Conservation (phyloP, 2,113 vertebrate genomes). For the Arizona elegans region DNA sequence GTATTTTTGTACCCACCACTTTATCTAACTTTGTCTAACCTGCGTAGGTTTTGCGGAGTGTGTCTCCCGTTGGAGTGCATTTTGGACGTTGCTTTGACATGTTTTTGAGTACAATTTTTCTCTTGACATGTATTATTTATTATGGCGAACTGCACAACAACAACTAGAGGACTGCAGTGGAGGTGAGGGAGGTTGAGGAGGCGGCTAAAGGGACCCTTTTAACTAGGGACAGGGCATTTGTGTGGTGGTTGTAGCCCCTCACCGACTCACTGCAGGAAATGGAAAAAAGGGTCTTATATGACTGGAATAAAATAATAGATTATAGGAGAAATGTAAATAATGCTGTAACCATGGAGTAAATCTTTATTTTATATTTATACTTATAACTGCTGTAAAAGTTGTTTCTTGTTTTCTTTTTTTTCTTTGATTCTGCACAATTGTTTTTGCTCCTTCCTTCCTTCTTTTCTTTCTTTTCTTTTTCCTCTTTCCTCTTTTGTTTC, state of each 20-base stretch:
- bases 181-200: background rate
- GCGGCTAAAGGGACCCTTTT: too few relatives aligned
- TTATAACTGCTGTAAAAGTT: background rate
- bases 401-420: too few relatives aligned
- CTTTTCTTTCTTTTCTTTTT: too few relatives aligned
- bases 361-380: background rate
- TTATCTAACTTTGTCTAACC: background rate
- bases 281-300: too few relatives aligned
- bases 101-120: background rate
- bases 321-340: background rate
- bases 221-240: too few relatives aligned
- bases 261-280: background rate
- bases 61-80: background rate
- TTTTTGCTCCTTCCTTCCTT: too few relatives aligned
- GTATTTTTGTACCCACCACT: background rate
- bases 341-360: background rate
- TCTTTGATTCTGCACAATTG: too few relatives aligned
- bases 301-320: background rate
- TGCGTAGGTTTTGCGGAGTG: background rate
- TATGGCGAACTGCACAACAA: background rate
- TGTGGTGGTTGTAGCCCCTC: background rate
- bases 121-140: background rate
- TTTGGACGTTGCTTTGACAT: background rate
- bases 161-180: background rate
- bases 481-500: too few relatives aligned